These are phyloP conservation scores for Philotrypesis tridentata DNA, from an alignment of 1,140 invertebrate species.

Conservation along the genomic window DNA sequence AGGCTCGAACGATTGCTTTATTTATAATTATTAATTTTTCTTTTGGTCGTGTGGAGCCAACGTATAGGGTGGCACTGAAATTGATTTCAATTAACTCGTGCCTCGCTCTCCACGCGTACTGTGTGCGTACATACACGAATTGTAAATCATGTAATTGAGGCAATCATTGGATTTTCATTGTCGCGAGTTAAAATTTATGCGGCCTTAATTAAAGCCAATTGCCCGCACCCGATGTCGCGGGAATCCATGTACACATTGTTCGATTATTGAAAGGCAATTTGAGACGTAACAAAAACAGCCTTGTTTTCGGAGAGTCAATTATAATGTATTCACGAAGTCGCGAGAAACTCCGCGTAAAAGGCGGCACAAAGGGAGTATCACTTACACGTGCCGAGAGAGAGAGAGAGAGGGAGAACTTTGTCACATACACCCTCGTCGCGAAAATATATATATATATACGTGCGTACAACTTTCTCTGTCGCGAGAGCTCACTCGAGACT, in stretches of 20 bases:
- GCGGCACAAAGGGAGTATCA: not conserved
- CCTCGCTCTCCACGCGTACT: not conserved
- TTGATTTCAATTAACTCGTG: not conserved
- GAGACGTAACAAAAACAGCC: too few species aligned
- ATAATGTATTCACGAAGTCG: too few species aligned
- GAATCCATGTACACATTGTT: too few species aligned
- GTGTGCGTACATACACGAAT: not conserved
- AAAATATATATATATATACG: not conserved
- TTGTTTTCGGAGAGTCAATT: too few species aligned
- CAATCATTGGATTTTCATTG: not conserved
- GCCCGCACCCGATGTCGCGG: too few species aligned
- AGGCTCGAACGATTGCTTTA: too few species aligned
- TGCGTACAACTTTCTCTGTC: too few species aligned
- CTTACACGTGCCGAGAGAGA: not conserved
- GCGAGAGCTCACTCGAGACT: not conserved
- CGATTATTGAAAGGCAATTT: too few species aligned
- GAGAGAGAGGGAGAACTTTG: not conserved
- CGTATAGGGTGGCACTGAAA: too few species aligned
- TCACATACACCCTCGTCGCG: not conserved
- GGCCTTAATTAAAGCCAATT: not conserved
- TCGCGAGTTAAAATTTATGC: not conserved
- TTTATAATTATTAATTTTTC: too few species aligned
- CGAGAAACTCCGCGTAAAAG: not conserved
- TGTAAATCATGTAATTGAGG: not conserved
- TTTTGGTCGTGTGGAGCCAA: too few species aligned